Conservation (phyloP, 2,113 vertebrate species). For the Pseudonaja textilis region DNA sequence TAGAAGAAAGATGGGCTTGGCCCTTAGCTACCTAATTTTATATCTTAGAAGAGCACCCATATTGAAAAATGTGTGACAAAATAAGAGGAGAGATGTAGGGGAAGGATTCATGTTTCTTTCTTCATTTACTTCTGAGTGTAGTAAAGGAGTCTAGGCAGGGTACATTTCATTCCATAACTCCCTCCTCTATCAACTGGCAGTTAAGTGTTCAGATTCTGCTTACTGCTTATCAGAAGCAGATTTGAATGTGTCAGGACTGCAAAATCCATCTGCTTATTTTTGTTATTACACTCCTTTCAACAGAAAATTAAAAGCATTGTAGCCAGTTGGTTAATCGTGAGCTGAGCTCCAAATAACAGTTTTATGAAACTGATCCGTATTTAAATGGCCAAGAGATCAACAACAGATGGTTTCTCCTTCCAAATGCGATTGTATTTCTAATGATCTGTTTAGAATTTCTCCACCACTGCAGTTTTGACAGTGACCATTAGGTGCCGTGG, state of each 20-base stretch:
- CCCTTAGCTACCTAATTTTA: not conserved
- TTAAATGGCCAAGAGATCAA: not conserved
- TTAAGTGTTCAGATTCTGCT: not conserved
- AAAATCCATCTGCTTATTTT: not conserved
- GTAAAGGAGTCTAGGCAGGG: not conserved
- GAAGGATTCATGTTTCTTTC: too few species aligned
- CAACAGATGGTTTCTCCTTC: not conserved
- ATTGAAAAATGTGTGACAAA: not conserved
- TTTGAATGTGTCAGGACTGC: not conserved
- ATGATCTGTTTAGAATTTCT: not conserved
- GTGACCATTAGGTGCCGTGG: constrained; percentile 65
- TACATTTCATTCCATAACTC: not conserved
- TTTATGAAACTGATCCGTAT: not conserved
- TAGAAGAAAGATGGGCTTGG: not conserved
- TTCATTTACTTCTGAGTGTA: not conserved
- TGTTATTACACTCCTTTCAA: not conserved
- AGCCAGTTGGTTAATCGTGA: not conserved
- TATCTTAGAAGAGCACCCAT: not conserved
- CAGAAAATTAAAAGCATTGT: not conserved
- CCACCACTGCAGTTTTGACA: constrained; percentile 32
- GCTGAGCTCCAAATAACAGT: not conserved
- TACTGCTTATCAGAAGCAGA: not conserved
- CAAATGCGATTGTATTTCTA: not conserved
- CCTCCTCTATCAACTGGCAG: not conserved
- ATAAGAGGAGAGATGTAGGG: not conserved